Evolutionary conservation across 2,797 vertebrate genomes (phyloP).

Genomic region (Calcarius lapponicus): DNA sequence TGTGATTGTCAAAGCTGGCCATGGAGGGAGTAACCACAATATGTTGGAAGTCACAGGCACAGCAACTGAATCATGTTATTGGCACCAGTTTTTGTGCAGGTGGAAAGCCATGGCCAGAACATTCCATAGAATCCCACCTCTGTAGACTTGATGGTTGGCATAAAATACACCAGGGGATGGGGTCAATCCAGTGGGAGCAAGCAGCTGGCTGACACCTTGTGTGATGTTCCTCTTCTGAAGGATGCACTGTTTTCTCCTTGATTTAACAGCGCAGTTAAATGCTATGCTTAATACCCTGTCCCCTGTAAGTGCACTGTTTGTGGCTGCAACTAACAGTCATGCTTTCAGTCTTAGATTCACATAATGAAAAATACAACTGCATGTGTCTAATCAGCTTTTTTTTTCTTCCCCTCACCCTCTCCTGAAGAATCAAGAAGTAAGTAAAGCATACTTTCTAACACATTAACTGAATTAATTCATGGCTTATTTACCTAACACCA

Average conservation of each 20-base stretch:
- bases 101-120: neutral
- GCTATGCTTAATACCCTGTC: neutral
- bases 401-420: constrained; percentile 16
- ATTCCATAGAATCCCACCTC: neutral
- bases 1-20: neutral
- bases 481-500: neutral
- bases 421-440: constrained; percentile 79
- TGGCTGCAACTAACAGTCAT: constrained; percentile 38
- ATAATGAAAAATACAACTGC: constrained; percentile 44
- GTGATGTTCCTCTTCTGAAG: neutral
- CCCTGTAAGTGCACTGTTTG: neutral
- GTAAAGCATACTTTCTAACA: constrained; percentile 54
- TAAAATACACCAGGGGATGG: neutral
- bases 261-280: neutral
- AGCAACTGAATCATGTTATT: neutral
- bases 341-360: constrained; percentile 47
- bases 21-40: neutral
- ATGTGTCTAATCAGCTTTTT: constrained; percentile 52
- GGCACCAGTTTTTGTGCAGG: neutral
- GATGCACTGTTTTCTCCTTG: neutral
- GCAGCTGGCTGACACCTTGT: neutral
- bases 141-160: neutral
- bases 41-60: neutral
- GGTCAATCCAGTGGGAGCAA: neutral
- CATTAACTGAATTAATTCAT: constrained; percentile 20